Percentiles rank a stretch among this genome's conserved stretches.
phyloP scores from a whole-genome alignment of 2,888 invertebrate species.

The Melitaea athalia region DNA sequence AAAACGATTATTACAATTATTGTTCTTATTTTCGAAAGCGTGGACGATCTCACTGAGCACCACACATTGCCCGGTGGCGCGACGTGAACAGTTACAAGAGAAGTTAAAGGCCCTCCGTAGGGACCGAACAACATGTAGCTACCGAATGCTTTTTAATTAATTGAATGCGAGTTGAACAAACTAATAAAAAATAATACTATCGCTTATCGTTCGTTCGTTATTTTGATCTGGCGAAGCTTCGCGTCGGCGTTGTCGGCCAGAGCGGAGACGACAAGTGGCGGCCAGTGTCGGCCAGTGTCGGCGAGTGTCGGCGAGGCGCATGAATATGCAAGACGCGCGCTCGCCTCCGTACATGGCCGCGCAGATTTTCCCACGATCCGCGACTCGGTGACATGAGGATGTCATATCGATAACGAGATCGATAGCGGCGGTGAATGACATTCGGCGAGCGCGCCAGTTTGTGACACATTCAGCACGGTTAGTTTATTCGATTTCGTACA shows the following conservation, averaged over 20 bases:
- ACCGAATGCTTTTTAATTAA: neutral
- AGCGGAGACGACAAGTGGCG: conserved; percentile 6
- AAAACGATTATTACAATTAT: conserved; percentile 26
- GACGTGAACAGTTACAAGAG: neutral
- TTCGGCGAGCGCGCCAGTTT: too few species aligned
- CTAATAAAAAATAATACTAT: neutral
- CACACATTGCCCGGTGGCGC: neutral
- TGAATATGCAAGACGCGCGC: conserved; percentile 27
- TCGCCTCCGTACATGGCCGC: conserved; percentile 19
- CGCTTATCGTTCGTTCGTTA: conserved; percentile 4
- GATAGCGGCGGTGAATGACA: conserved; percentile 8
- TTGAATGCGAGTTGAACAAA: neutral
- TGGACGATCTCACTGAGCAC: neutral
- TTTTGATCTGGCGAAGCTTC: conserved; percentile 6
- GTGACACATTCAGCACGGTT: neutral
- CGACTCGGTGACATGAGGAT: conserved; percentile 24
- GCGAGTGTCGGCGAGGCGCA: conserved; percentile 18
- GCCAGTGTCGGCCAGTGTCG: conserved; percentile 10
- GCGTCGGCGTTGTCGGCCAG: neutral
- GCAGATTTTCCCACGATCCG: conserved; percentile 32
- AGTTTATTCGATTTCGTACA: neutral
- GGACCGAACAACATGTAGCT: neutral
- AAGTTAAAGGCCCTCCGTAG: neutral
- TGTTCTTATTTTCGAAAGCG: conserved; percentile 21
- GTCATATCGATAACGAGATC: conserved; percentile 20